These are phyloP conservation scores for Allygus modestus DNA, from an alignment of 2,888 invertebrate genomes.

Conservation along the genomic window DNA sequence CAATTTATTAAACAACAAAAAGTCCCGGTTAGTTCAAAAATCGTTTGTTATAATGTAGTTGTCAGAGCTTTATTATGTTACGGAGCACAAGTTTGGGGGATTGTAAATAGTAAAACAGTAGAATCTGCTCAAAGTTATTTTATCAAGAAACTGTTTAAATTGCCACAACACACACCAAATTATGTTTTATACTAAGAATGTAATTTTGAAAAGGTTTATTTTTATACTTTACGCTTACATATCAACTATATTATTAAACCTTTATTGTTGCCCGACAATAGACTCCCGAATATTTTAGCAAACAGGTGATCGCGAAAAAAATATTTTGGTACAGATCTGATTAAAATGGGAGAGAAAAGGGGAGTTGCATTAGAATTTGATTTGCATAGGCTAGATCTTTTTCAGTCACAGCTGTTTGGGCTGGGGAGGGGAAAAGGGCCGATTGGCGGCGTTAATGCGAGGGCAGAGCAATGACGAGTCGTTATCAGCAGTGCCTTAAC, in stretches of 20 bases:
- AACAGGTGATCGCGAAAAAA: not conserved
- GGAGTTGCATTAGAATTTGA: not conserved
- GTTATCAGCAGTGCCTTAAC: too few relatives aligned
- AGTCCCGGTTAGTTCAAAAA: not conserved
- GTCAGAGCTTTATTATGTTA: too few relatives aligned
- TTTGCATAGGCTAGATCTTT: not conserved
- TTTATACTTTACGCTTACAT: conserved; percentile 14
- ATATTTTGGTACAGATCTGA: not conserved
- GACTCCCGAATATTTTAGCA: conserved; percentile 17
- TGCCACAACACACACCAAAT: conserved; percentile 53
- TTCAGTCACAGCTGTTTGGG: not conserved
- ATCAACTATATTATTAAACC: conserved; percentile 3
- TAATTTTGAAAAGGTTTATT: not conserved
- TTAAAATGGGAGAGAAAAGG: not conserved
- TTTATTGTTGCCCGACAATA: too few relatives aligned
- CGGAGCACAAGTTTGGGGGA: conserved; percentile 60
- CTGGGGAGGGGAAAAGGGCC: not conserved
- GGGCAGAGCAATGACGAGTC: too few relatives aligned
- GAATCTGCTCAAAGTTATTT: conserved; percentile 40
- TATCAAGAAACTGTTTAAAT: conserved; percentile 43
- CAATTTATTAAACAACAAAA: conserved; percentile 15
- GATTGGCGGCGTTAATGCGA: not conserved
- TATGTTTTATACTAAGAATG: conserved; percentile 59
- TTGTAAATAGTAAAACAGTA: conserved; percentile 1
- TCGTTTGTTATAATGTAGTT: conserved; percentile 43